These are phyloP conservation scores for Panopea generosa DNA, from an alignment of 2,888 invertebrate species.

Conservation along the genomic window DNA sequence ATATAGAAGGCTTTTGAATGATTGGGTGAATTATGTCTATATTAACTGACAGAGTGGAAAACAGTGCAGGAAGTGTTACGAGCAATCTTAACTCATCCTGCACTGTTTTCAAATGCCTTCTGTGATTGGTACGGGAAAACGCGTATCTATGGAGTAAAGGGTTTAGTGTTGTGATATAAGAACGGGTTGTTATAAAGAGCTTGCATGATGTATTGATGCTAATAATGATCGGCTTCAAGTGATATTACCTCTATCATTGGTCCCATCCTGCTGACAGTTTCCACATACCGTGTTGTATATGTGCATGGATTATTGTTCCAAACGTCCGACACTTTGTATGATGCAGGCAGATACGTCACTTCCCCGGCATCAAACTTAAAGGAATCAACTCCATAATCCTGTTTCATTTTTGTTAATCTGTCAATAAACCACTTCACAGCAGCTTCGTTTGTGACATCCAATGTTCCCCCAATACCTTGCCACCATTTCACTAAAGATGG, in stretches of 20 bases:
- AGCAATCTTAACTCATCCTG: too few species aligned
- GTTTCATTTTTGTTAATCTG: slow-evolving; percentile 90
- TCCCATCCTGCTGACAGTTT: slow-evolving; percentile 62
- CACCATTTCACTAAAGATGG: slow-evolving; percentile 89
- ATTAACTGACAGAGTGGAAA: too few species aligned
- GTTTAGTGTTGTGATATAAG: too few species aligned
- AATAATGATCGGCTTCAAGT: too few species aligned
- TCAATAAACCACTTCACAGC: slow-evolving; percentile 91
- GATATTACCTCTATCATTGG: slow-evolving; percentile 88
- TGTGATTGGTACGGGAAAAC: too few species aligned
- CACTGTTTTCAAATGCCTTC: too few species aligned
- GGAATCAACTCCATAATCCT: slow-evolving; percentile 91
- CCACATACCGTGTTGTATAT: slow-evolving; percentile 73
- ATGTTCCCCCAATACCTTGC: slow-evolving; percentile 90
- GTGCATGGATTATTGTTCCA: slow-evolving; percentile 63
- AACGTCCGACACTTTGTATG: slow-evolving; percentile 39
- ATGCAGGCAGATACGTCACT: slow-evolving; percentile 72
- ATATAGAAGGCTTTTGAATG: too few species aligned
- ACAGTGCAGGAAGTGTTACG: too few species aligned
- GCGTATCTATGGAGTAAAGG: too few species aligned
- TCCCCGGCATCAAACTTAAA: slow-evolving; percentile 94
- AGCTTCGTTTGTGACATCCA: slow-evolving; percentile 94
- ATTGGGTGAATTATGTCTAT: too few species aligned
- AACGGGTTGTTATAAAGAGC: too few species aligned
- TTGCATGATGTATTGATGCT: too few species aligned